phyloP scores from a whole-genome alignment of 2,113 vertebrate genomes.

The Ceyx melanurus region DNA sequence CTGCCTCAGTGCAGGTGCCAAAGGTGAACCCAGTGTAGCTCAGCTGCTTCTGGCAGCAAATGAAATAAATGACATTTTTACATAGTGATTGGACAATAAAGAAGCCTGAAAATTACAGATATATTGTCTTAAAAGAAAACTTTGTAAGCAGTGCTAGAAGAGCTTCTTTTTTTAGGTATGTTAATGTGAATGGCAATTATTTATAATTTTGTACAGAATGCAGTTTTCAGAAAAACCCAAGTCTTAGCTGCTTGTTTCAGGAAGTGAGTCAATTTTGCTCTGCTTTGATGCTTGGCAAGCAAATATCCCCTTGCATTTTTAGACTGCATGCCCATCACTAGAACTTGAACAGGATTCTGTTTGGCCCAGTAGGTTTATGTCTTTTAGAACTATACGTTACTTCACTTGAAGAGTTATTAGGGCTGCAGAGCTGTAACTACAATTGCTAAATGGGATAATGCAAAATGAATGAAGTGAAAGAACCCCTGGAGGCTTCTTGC shows the following conservation, averaged over 20 bases:
- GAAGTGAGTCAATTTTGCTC: conserved; percentile 17
- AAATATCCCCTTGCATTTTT: conserved; percentile 7
- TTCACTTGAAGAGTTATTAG: conserved; percentile 48
- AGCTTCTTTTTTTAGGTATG: background rate
- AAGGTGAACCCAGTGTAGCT: background rate
- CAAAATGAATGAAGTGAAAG: conserved; percentile 39
- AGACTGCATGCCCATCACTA: background rate
- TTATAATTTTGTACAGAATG: conserved; percentile 1
- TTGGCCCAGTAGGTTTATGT: conserved; percentile 35
- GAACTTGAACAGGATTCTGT: background rate
- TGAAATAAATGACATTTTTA: background rate
- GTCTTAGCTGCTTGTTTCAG: background rate
- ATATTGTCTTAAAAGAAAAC: background rate
- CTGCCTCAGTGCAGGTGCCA: background rate
- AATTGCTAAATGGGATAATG: conserved; percentile 27
- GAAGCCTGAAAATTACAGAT: background rate
- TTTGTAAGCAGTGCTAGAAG: background rate
- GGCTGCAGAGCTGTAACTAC: conserved; percentile 31
- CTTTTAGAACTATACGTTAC: conserved; percentile 37
- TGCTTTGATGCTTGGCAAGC: conserved; percentile 11
- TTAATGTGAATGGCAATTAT: conserved; percentile 20
- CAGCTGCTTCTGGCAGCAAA: background rate
- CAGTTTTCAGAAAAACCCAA: background rate
- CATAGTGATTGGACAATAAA: background rate
- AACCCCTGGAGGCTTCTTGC: conserved; percentile 16